A percentile compares a stretch with the other conserved stretches of the same genome.
Conservation (phyloP, 2,888 invertebrate species). For the Callyntrura sp. region DNA sequence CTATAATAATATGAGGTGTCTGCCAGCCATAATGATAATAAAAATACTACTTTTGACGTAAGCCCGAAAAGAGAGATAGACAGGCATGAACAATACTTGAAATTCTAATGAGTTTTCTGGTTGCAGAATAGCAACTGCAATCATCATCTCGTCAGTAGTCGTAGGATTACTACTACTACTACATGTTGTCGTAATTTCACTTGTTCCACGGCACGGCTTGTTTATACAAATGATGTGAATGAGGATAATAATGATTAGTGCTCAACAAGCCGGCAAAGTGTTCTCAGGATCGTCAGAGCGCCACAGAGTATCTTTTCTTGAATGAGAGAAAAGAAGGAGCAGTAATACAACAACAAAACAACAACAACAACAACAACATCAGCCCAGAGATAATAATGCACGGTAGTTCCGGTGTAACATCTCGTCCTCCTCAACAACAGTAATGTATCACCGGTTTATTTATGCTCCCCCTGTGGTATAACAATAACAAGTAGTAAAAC, state of each 20-base stretch:
- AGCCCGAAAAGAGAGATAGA: not conserved
- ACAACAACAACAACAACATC: not conserved
- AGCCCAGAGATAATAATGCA: conserved; percentile 37
- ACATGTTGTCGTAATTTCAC: conserved; percentile 8
- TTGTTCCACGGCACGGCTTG: conserved; percentile 38
- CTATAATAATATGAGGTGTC: too few relatives aligned
- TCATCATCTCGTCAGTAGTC: too few relatives aligned
- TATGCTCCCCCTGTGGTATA: too few relatives aligned
- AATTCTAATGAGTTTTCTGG: conserved; percentile 50
- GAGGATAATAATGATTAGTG: conserved; percentile 55
- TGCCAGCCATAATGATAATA: not conserved
- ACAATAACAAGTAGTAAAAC: not conserved
- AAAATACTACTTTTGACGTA: conserved; percentile 15
- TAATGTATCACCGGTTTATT: too few relatives aligned
- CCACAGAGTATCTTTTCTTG: too few relatives aligned
- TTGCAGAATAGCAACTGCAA: not conserved
- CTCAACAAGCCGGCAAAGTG: conserved; percentile 75
- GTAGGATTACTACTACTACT: not conserved
- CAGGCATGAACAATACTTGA: conserved; percentile 54
- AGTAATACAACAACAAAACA: not conserved
- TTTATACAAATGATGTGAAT: conserved; percentile 20
- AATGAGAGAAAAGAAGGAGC: too few relatives aligned
- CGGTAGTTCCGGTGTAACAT: conserved; percentile 63
- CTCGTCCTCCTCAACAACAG: too few relatives aligned
- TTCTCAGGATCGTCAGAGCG: conserved; percentile 49